phyloP scores from a whole-genome alignment of 2,888 invertebrate species.

The Clusia tigrina region DNA sequence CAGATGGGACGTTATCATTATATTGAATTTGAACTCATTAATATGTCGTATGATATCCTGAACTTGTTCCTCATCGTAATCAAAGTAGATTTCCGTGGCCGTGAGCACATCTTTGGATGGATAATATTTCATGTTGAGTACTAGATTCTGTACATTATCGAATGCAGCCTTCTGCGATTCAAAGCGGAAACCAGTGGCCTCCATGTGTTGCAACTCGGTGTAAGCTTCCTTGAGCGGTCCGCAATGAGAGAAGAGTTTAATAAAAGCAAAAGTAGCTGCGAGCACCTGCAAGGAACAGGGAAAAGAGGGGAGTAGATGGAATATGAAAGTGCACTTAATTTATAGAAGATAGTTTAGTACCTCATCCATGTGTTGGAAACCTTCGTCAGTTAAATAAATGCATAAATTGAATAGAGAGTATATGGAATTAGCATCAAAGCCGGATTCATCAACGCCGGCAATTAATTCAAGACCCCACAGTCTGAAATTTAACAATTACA shows the following conservation, averaged over 20 bases:
- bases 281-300: constrained; percentile 70
- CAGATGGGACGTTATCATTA: constrained; percentile 60
- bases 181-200: constrained; percentile 77
- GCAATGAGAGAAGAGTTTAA: constrained; percentile 72
- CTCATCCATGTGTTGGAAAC: constrained; percentile 74
- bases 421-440: constrained; percentile 81
- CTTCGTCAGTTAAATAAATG: constrained; percentile 80
- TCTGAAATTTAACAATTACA: constrained; percentile 58
- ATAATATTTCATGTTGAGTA: constrained; percentile 82
- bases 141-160: constrained; percentile 80
- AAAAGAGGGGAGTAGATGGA: neutral
- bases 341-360: no score
- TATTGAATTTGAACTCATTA: constrained; percentile 58
- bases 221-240: constrained; percentile 44
- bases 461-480: constrained; percentile 79
- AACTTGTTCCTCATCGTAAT: constrained; percentile 75
- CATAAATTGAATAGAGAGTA: constrained; percentile 78
- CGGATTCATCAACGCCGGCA: constrained; percentile 77
- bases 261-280: constrained; percentile 79
- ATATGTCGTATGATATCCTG: constrained; percentile 48
- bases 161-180: constrained; percentile 75
- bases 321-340: constrained; percentile 10
- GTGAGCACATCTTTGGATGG: constrained; percentile 81
- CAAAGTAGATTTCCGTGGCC: constrained; percentile 77
- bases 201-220: constrained; percentile 74